These are phyloP conservation scores for Dendrocincla tyrannina DNA, from an alignment of 2,797 vertebrate species.

Conservation along the genomic window DNA sequence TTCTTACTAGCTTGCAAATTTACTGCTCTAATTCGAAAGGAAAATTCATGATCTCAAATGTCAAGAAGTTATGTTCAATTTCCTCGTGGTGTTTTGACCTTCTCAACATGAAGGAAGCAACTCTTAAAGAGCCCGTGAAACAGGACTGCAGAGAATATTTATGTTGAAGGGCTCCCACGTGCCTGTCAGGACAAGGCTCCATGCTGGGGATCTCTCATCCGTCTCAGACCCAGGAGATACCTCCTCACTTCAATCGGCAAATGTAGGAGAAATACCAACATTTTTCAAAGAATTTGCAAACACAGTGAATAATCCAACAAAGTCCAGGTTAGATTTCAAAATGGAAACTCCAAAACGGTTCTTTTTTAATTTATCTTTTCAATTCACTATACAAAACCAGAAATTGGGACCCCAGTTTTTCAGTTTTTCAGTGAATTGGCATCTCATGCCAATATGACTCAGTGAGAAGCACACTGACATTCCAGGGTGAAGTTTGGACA, in stretches of 20 bases:
- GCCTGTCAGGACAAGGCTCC: not conserved
- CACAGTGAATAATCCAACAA: not conserved
- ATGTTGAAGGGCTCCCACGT: not conserved
- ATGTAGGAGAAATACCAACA: not conserved
- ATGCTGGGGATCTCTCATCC: not conserved
- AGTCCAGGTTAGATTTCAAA: not conserved
- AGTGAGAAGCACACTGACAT: not conserved
- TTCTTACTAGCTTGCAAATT: constrained; percentile 56
- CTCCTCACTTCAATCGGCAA: not conserved
- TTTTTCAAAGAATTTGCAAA: not conserved
- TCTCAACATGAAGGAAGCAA: constrained; percentile 35
- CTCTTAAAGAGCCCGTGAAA: not conserved
- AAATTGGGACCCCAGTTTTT: not conserved
- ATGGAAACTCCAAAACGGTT: not conserved
- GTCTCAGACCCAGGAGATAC: not conserved
- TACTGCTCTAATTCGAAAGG: constrained; percentile 33
- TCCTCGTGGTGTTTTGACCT: constrained; percentile 53
- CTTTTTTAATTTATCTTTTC: not conserved
- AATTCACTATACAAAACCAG: not conserved
- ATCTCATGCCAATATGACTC: not conserved
- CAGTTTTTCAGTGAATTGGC: not conserved
- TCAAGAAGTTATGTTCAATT: constrained; percentile 68
- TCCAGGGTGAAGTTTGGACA: not conserved
- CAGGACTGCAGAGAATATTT: not conserved
- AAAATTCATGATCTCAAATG: constrained; percentile 62